These are phyloP conservation scores for Pedionomus torquatus DNA, from an alignment of 2,113 vertebrate species.

Conservation along the genomic window DNA sequence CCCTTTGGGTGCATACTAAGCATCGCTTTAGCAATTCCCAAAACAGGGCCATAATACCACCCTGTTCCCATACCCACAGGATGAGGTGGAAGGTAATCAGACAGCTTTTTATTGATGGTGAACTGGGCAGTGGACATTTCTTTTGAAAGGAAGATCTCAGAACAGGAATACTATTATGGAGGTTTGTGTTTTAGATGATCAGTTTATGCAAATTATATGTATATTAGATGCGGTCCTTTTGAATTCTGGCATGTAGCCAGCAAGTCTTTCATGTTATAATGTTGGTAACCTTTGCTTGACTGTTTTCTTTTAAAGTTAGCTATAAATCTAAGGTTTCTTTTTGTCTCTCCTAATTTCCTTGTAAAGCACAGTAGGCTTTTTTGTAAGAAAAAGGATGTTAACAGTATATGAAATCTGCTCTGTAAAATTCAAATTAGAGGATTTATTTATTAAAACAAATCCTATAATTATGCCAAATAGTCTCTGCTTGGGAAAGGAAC, in stretches of 20 bases:
- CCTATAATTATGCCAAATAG: neutral
- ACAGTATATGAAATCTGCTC: neutral
- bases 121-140: neutral
- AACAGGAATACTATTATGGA: neutral
- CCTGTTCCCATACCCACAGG: neutral
- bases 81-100: neutral
- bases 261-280: neutral
- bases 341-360: neutral
- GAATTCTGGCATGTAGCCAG: constrained; percentile 18
- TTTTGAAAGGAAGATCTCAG: neutral
- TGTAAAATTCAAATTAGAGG: neutral
- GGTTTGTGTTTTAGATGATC: neutral
- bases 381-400: neutral
- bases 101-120: neutral
- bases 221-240: neutral
- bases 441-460: neutral
- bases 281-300: neutral
- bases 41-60: rapidly evolving
- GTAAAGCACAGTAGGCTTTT: neutral
- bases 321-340: constrained; percentile 13
- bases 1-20: rapidly evolving
- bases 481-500: neutral
- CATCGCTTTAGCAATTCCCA: neutral
- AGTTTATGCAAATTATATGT: constrained; percentile 28
- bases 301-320: constrained; percentile 22